Percentiles rank a stretch among this genome's conserved stretches.
Conservation (phyloP, 2,888 invertebrate genomes). For the Polydrusus tereticollis region DNA sequence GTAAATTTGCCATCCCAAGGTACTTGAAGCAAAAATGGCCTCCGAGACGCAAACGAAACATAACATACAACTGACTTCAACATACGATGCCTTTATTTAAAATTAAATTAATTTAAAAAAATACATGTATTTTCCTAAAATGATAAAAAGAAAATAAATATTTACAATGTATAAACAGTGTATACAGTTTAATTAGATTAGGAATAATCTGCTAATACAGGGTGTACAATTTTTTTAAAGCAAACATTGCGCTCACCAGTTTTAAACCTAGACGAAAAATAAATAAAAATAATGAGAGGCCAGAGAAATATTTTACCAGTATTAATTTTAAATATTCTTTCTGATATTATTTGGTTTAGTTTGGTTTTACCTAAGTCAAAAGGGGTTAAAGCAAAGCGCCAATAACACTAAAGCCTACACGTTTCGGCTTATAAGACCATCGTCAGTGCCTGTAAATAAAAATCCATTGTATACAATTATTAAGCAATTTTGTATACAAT, state of each 20-base stretch:
- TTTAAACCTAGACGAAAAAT: not conserved
- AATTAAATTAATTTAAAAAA: slow-evolving; percentile 49
- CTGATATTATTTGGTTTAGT: too few species aligned
- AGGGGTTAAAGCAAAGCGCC: too few species aligned
- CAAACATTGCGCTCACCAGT: not conserved
- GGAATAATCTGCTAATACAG: slow-evolving; percentile 34
- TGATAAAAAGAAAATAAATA: slow-evolving; percentile 30
- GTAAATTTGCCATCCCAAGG: too few species aligned
- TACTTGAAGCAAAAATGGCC: too few species aligned
- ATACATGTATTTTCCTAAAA: slow-evolving; percentile 41
- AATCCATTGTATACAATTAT: too few species aligned
- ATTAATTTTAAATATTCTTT: not conserved
- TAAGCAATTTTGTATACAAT: too few species aligned
- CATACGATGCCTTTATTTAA: slow-evolving; percentile 45
- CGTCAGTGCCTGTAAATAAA: too few species aligned
- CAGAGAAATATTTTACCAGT: not conserved
- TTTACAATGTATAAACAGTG: slow-evolving; percentile 39
- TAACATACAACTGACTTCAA: not conserved
- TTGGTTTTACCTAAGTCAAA: too few species aligned
- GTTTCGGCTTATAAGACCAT: too few species aligned
- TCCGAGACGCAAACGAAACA: not conserved
- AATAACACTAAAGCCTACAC: too few species aligned
- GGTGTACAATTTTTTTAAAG: slow-evolving; percentile 29
- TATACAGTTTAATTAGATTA: slow-evolving; percentile 27
- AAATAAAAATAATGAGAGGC: not conserved